A percentile compares a stretch with the other conserved stretches of the same genome.
phyloP scores from a whole-genome alignment of 2,113 vertebrate species.

The Pelmatolapia mariae region DNA sequence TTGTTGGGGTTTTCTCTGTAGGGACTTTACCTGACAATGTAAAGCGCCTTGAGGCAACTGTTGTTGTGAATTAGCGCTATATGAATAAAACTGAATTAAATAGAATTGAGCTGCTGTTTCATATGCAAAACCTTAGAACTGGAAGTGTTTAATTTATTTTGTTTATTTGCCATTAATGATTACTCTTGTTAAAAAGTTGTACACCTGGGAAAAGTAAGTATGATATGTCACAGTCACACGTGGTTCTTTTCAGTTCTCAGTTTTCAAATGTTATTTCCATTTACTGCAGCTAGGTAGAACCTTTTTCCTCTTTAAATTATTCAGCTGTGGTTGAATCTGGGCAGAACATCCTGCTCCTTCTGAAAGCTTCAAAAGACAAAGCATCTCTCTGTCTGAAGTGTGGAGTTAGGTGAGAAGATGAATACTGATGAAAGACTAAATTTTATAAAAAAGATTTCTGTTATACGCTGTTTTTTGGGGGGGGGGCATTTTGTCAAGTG shows the following conservation, averaged over 20 bases:
- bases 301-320: not conserved
- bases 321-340: not conserved
- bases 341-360: not conserved
- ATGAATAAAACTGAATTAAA: not conserved
- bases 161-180: not conserved
- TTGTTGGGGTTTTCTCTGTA: not conserved
- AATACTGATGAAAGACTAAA: not conserved
- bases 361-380: not conserved
- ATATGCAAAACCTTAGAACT: not conserved
- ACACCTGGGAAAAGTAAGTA: not conserved
- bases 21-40: not conserved
- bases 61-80: not conserved
- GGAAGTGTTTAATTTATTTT: not conserved
- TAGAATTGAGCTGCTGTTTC: not conserved
- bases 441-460: not conserved
- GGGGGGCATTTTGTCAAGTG: not conserved
- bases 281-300: not conserved
- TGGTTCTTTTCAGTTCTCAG: not conserved
- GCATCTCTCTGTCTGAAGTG: not conserved
- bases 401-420: not conserved
- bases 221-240: not conserved
- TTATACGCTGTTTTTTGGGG: not conserved
- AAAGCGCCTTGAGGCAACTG: not conserved
- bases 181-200: not conserved
- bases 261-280: not conserved